Evolutionary conservation across 92 coral and sea anemone species (phyloP).

Genomic region (Epizoanthus ramosus): DNA sequence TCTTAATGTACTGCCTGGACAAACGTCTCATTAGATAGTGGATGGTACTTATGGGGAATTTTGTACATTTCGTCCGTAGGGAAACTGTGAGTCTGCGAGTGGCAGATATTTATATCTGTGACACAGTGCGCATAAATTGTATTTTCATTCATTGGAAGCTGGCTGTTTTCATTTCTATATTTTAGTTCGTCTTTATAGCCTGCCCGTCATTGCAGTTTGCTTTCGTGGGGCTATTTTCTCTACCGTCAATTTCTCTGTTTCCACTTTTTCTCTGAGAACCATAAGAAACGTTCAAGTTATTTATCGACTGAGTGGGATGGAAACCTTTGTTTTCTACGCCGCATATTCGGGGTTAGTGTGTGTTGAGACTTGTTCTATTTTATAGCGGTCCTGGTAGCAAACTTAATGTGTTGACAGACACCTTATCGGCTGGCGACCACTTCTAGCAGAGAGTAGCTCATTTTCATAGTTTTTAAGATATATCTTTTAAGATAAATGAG

Average conservation of each 20-base stretch:
- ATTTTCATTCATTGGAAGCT: not conserved
- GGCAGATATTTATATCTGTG: not conserved
- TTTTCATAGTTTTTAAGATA: no score
- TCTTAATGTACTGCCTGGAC: not conserved
- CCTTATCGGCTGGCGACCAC: not conserved
- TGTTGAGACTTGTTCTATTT: not conserved
- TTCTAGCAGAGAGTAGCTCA: no score
- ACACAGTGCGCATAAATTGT: not conserved
- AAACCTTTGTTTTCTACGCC: not conserved
- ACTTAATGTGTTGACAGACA: not conserved
- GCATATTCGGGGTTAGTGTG: not conserved
- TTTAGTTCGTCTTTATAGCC: not conserved
- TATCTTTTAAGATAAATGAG: not conserved
- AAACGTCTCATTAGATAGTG: not conserved
- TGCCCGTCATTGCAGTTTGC: not conserved
- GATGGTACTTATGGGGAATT: not conserved
- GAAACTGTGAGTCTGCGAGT: not conserved
- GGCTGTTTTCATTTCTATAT: not conserved
- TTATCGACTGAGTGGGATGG: not conserved
- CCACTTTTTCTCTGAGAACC: not conserved
- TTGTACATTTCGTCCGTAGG: not conserved
- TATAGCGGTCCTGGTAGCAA: not conserved
- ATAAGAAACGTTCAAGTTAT: not conserved
- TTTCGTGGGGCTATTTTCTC: not conserved
- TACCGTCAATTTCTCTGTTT: not conserved